Conservation (phyloP, 2,888 invertebrate genomes). For the Cataglyphis cursor region DNA sequence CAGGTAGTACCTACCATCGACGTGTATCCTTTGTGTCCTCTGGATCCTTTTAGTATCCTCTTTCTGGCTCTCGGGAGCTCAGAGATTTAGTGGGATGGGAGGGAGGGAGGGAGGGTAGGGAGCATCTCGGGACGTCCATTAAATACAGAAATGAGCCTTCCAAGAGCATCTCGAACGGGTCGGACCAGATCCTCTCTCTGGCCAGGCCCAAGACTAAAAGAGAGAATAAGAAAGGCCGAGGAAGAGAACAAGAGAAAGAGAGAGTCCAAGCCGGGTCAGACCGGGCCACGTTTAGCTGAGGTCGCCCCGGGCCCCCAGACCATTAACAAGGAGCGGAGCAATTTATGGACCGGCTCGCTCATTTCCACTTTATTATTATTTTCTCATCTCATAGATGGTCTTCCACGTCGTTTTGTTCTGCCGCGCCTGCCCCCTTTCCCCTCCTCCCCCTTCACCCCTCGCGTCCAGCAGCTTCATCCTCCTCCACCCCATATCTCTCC, state of each 20-base stretch:
- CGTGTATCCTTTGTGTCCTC: constrained; percentile 82
- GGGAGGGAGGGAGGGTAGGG: not conserved
- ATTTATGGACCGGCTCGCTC: constrained; percentile 86
- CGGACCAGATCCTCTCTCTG: constrained; percentile 78
- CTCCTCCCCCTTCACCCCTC: constrained; percentile 47
- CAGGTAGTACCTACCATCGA: constrained; percentile 74
- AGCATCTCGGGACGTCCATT: constrained; percentile 85
- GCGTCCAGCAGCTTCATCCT: constrained; percentile 39
- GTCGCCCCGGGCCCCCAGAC: constrained; percentile 85
- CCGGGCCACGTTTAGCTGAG: constrained; percentile 84
- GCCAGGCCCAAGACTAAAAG: constrained; percentile 62
- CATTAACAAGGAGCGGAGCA: constrained; percentile 86
- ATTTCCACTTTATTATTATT: constrained; percentile 87
- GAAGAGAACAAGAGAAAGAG: constrained; percentile 66
- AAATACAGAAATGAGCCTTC: constrained; percentile 85
- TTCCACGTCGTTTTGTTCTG: constrained; percentile 82
- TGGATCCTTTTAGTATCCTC: constrained; percentile 74
- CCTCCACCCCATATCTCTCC: constrained; percentile 44
- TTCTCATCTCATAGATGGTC: constrained; percentile 86
- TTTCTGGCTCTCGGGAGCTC: constrained; percentile 73
- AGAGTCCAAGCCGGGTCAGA: constrained; percentile 82
- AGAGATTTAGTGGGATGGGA: constrained; percentile 77
- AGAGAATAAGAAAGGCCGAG: constrained; percentile 47
- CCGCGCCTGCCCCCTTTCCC: constrained; percentile 68
- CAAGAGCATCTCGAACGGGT: constrained; percentile 82